Evolutionary conservation across 2,113 vertebrate genomes (phyloP).

Genomic region (Emydocephalus ijimae): DNA sequence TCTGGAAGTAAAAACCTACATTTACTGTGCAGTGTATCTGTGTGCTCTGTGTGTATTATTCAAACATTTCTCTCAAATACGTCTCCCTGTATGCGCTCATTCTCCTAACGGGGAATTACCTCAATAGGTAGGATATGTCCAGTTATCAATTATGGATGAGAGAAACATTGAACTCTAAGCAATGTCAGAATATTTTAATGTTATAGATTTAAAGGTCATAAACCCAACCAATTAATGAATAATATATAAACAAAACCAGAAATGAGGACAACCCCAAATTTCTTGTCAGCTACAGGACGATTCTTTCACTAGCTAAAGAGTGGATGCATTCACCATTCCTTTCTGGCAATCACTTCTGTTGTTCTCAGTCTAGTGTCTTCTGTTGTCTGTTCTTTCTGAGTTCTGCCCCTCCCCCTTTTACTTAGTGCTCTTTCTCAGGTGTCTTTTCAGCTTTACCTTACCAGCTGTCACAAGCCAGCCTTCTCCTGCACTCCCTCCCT

Average conservation of each 20-base stretch:
- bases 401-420: background rate
- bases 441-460: background rate
- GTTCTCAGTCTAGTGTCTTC: background rate
- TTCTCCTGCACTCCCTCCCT: background rate
- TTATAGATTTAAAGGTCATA: background rate
- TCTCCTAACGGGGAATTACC: too few relatives aligned
- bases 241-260: background rate
- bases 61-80: too few relatives aligned
- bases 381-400: background rate
- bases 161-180: background rate
- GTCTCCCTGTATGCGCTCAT: too few relatives aligned
- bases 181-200: background rate
- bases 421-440: background rate
- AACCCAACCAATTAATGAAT: background rate
- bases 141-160: background rate
- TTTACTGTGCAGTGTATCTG: too few relatives aligned
- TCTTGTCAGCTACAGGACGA: background rate
- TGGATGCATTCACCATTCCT: background rate
- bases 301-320: background rate
- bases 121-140: background rate
- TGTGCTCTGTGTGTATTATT: too few relatives aligned
- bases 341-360: background rate
- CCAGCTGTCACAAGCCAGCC: constrained; percentile 1
- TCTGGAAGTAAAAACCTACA: too few relatives aligned
- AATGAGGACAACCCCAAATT: background rate